Base-by-base conservation (phyloP, 2,797 vertebrate genomes). In the Mus spretus region DNA sequence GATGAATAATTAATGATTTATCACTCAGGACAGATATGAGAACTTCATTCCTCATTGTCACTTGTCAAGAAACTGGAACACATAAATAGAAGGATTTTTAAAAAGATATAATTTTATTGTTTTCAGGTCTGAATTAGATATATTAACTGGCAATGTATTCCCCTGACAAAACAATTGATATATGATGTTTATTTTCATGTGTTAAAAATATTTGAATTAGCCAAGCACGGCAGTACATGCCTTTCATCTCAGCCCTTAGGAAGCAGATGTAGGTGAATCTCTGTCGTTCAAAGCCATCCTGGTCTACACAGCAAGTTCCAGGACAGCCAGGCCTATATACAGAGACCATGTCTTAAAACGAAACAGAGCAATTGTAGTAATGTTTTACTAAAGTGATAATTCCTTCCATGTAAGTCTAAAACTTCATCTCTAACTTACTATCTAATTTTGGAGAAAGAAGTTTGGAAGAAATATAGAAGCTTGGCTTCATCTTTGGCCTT, bases 401-500 rank as follows among this genome's bases (percentile, higher is more conserved):
- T 88, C 84, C 40, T 75, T 82, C 70, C 59, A 34, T 67, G 9
- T 59, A 90, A 84, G 65, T 63, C 19, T 47, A 83, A 96, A 24
- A 97, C 37, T 75, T 89, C 59, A 44, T 78, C 20, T 47, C 44
- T 31, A 96, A 31, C 10, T 81, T 37, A 59, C 11, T 57, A 67
- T 85, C 80, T 72, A 88, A 78, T 89, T 94, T 82, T 94, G 78
- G 84, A 79, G 50, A 96, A 59, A 53, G 74, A 93, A 55, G 57
- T 85, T 84, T 84, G 89, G 67, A 44, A 19, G 90, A 91, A 88
- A 92, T 65, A 90, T 22, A 28, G 72, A 86, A 10, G 40, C 24
- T 78, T 31, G 37, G 37, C 34, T 83, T 80, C 65, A 77, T 63
- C 87, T 96, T 96, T 95, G 37, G 88, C 63, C 2, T 93, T 97